Evolutionary conservation across 2,113 vertebrate species (phyloP).

Genomic region (Scopus umbretta): DNA sequence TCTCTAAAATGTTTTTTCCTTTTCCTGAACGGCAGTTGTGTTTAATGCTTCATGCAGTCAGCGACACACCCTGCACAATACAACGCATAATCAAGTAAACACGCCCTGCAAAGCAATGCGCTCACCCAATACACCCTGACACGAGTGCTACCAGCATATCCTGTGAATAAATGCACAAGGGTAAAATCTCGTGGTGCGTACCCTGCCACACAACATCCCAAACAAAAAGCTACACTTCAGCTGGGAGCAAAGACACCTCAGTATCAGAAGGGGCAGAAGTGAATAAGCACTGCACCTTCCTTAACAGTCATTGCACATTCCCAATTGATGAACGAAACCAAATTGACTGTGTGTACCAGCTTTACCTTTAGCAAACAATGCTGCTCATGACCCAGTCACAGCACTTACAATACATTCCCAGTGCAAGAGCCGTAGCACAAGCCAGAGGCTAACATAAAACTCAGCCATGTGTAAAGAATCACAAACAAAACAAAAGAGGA

Average conservation of each 20-base stretch:
- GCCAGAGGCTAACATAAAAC: neutral
- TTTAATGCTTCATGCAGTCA: neutral
- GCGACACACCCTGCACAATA: constrained; percentile 32
- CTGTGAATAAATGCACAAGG: neutral
- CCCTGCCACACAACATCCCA: neutral
- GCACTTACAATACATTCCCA: neutral
- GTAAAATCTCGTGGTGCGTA: neutral
- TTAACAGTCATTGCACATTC: neutral
- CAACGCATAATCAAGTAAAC: neutral
- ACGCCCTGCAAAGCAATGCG: constrained; percentile 17
- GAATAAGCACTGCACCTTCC: neutral
- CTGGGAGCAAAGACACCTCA: neutral
- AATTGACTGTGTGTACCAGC: neutral
- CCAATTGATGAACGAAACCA: neutral
- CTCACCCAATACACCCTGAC: constrained; percentile 17
- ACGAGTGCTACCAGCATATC: neutral
- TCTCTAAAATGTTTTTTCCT: constrained; percentile 53
- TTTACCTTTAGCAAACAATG: constrained; percentile 35
- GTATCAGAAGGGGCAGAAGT: neutral
- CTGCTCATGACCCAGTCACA: constrained; percentile 6
- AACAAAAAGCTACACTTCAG: neutral
- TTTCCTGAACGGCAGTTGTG: constrained; percentile 32
- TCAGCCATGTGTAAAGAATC: neutral
- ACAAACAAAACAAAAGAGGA: neutral
- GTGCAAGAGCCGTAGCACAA: neutral